A percentile compares a stretch with the other conserved stretches of the same genome.
phyloP scores from a whole-genome alignment of 2,888 invertebrate species.

The Drosophila meridiana region DNA sequence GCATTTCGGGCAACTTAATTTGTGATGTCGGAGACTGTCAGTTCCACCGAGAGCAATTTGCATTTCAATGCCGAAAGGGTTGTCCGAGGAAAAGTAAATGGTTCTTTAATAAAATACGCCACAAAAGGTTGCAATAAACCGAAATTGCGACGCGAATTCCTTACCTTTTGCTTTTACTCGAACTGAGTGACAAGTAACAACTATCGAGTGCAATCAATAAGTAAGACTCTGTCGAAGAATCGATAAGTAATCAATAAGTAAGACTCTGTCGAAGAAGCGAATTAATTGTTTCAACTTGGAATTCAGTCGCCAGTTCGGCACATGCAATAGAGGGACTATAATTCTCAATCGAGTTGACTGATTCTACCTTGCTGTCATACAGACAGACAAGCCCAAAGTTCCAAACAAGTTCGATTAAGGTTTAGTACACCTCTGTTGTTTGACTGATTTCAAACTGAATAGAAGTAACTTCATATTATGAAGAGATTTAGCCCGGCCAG shows the following conservation, averaged over 20 bases:
- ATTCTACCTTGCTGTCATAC: too few relatives aligned
- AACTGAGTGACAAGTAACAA: neutral
- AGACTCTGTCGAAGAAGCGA: neutral
- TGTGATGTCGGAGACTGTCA: slow-evolving; percentile 25
- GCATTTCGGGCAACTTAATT: slow-evolving; percentile 53
- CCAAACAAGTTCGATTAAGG: too few relatives aligned
- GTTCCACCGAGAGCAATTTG: slow-evolving; percentile 43
- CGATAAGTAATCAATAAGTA: neutral
- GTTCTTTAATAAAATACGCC: slow-evolving; percentile 10
- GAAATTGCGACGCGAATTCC: slow-evolving; percentile 1
- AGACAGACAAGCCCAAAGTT: too few relatives aligned
- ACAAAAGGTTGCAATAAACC: slow-evolving; percentile 25
- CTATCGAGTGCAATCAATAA: neutral
- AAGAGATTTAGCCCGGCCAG: too few relatives aligned
- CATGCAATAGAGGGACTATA: too few relatives aligned
- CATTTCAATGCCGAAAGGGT: slow-evolving; percentile 50
- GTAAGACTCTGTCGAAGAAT: neutral
- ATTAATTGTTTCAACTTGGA: neutral
- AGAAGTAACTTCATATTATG: too few relatives aligned
- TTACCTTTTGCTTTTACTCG: neutral
- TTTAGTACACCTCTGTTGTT: too few relatives aligned
- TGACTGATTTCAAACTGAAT: too few relatives aligned
- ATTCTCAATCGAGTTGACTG: too few relatives aligned
- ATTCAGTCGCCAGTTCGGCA: too few relatives aligned
- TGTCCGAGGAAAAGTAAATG: neutral